phyloP scores from a whole-genome alignment of 2,888 invertebrate species.

The Caprella mutica region DNA sequence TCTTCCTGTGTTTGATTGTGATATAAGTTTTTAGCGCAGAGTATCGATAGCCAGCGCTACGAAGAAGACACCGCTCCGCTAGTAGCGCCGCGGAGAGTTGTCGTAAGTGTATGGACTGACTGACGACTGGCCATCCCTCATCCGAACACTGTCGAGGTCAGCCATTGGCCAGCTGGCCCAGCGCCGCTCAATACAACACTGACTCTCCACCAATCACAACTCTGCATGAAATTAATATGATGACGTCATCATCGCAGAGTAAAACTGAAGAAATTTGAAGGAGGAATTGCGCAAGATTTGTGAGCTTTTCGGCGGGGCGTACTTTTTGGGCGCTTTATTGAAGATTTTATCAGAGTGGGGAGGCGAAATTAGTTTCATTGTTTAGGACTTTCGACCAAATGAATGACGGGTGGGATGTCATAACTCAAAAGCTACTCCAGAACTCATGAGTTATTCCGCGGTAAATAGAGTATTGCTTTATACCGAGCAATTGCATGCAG shows the following conservation, averaged over 20 bases:
- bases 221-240: constrained; percentile 33
- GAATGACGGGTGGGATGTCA: no score
- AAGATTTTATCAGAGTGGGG: constrained; percentile 2
- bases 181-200: constrained; percentile 28
- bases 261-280: constrained; percentile 5
- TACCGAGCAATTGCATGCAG: no score
- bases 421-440: no score
- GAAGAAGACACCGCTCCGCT: no score
- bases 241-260: constrained; percentile 23
- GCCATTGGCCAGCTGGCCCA: constrained; percentile 30
- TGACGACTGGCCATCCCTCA: constrained; percentile 7
- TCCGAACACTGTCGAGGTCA: constrained; percentile 14
- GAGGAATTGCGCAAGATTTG: constrained; percentile 11
- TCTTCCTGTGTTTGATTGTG: no score
- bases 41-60: no score
- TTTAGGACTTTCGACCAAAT: no score
- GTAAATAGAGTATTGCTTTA: no score
- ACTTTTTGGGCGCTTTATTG: neutral
- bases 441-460: no score
- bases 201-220: constrained; percentile 30
- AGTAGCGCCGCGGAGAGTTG: no score
- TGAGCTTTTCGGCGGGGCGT: constrained; percentile 3
- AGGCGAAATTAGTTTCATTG: no score
- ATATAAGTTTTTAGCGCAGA: no score
- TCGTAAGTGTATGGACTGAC: neutral